These are phyloP conservation scores for Stichopus horrens DNA, from an alignment of 53 echinoderm and acorn worm genomes.

Conservation along the genomic window DNA sequence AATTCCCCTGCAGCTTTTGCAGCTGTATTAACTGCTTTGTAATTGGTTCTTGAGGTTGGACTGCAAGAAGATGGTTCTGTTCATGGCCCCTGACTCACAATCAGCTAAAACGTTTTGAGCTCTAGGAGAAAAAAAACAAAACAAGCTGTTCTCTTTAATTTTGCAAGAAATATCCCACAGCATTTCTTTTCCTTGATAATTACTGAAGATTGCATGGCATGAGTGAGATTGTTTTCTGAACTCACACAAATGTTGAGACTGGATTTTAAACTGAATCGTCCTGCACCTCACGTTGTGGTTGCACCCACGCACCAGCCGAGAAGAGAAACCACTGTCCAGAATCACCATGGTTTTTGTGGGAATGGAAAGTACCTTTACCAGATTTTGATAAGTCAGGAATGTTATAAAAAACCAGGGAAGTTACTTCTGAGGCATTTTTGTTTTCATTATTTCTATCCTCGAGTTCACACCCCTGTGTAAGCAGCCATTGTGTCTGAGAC, in stretches of 20 bases:
- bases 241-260: not conserved
- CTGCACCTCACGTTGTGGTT: not conserved
- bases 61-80: not conserved
- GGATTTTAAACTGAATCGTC: not conserved
- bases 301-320: not conserved
- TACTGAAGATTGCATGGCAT: slow-evolving; percentile 32
- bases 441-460: too few species aligned
- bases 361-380: too few species aligned
- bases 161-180: not conserved
- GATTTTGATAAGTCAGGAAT: too few species aligned
- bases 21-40: not conserved
- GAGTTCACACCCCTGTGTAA: too few species aligned
- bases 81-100: not conserved
- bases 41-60: not conserved
- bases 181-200: not conserved
- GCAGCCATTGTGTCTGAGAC: too few species aligned
- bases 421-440: too few species aligned
- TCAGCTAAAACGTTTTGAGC: not conserved
- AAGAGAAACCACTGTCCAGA: too few species aligned
- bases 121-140: not conserved
- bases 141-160: not conserved
- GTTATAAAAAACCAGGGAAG: too few species aligned
- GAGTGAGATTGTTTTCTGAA: slow-evolving; percentile 12
- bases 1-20: not conserved
- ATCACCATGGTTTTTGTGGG: too few species aligned